A percentile compares a stretch with the other conserved stretches of the same genome.
phyloP scores from a whole-genome alignment of 30 jellyfish, hydroid and myxozoan species.

The Hydractinia symbiolongicarpus region DNA sequence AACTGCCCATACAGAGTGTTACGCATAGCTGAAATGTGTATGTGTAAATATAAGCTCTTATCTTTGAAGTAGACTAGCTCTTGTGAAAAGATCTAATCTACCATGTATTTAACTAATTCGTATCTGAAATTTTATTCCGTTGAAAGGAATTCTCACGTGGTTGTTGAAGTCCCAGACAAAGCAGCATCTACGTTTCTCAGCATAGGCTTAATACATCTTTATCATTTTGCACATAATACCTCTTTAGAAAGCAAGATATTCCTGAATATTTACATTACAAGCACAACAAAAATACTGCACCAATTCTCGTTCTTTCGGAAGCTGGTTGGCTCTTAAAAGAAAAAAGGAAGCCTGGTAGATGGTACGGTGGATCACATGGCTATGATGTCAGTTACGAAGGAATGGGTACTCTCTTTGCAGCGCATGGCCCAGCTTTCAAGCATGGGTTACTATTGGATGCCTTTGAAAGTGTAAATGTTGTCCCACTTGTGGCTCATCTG shows the following conservation, averaged over 20 bases:
- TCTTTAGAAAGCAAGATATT: neutral
- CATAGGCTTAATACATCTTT: no score
- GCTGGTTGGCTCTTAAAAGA: neutral
- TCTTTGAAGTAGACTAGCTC: no score
- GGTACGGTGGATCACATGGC: conserved; percentile 16
- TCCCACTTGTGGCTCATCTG: conserved; percentile 14
- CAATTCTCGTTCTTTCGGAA: conserved; percentile 2
- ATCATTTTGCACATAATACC: neutral
- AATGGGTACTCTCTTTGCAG: conserved; percentile 18
- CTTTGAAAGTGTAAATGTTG: conserved; percentile 27
- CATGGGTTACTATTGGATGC: neutral
- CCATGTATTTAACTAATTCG: no score
- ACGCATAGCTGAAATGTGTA: no score
- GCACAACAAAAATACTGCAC: conserved; percentile 12
- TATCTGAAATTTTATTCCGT: neutral
- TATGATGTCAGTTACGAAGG: conserved; percentile 12
- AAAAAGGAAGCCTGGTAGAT: neutral
- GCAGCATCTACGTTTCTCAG: no score
- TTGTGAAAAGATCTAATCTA: no score
- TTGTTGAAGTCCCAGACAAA: no score
- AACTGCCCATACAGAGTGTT: no score
- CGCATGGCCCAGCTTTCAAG: conserved; percentile 24
- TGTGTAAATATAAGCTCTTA: no score
- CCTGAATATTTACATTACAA: conserved; percentile 14
- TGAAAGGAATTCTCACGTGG: neutral